These are phyloP conservation scores for Thaumatotibia leucotreta DNA, from an alignment of 1,140 invertebrate genomes.

Conservation along the genomic window DNA sequence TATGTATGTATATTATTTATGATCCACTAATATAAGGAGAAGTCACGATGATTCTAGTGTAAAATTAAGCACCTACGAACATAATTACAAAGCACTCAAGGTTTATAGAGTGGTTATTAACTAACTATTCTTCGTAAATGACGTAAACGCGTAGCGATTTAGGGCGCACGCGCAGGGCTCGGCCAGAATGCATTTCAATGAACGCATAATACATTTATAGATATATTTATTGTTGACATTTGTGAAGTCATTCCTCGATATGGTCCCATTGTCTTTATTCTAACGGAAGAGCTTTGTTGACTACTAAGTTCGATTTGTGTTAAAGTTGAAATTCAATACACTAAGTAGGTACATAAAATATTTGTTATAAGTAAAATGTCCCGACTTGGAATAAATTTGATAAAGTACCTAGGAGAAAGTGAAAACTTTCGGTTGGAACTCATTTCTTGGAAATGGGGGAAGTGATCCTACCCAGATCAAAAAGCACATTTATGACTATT, in stretches of 20 bases:
- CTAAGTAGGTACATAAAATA: no score
- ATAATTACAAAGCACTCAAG: background rate
- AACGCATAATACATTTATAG: constrained; percentile 6
- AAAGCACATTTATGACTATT: no score
- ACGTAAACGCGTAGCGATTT: constrained; percentile 42
- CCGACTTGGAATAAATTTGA: no score
- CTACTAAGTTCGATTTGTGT: no score
- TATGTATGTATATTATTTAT: background rate
- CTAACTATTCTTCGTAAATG: constrained; percentile 20
- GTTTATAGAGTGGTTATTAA: background rate
- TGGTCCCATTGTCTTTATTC: background rate
- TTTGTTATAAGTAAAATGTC: no score
- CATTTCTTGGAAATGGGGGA: no score
- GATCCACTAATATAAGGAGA: background rate
- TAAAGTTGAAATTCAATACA: no score
- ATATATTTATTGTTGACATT: background rate
- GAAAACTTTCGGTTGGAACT: no score
- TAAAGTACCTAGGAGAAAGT: no score
- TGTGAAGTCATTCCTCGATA: background rate
- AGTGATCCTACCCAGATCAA: no score
- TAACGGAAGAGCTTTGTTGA: background rate
- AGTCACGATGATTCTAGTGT: background rate
- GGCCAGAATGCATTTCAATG: constrained; percentile 32
- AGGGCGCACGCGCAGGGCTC: constrained; percentile 30
- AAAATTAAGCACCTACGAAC: background rate